Conservation (phyloP, 2,888 invertebrate species). For the Mesoligia furuncula region DNA sequence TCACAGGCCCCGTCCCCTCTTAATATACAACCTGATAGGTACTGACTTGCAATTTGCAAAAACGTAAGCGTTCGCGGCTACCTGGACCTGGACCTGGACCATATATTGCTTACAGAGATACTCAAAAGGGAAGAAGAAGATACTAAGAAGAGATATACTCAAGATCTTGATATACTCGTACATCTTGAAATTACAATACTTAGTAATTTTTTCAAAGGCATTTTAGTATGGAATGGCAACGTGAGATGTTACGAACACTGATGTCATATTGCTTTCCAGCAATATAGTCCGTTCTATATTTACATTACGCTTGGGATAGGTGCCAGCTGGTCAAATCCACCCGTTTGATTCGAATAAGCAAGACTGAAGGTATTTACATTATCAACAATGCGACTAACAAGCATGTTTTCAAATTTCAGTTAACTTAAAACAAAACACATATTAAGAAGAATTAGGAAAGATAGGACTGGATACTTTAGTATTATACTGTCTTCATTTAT, state of each 20-base stretch:
- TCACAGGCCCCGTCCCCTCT: too few species aligned
- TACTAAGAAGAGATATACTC: background rate
- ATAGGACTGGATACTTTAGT: background rate
- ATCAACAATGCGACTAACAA: slow-evolving; percentile 38
- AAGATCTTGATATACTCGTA: background rate
- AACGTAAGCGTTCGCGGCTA: background rate
- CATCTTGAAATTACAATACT: slow-evolving; percentile 53
- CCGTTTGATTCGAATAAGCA: slow-evolving; percentile 68
- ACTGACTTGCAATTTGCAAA: background rate
- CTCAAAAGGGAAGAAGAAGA: too few species aligned
- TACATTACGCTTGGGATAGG: slow-evolving; percentile 81
- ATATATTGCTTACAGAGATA: slow-evolving; percentile 19
- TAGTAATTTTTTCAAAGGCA: slow-evolving; percentile 45
- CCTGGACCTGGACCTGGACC: slow-evolving; percentile 36
- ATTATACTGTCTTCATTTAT: slow-evolving; percentile 22
- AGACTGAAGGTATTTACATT: slow-evolving; percentile 60
- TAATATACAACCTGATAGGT: too few species aligned
- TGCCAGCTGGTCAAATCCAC: slow-evolving; percentile 82
- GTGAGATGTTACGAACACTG: slow-evolving; percentile 74
- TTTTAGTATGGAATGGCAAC: slow-evolving; percentile 57
- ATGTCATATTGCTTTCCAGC: slow-evolving; percentile 81
- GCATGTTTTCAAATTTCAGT: slow-evolving; percentile 9
- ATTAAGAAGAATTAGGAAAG: slow-evolving; percentile 7
- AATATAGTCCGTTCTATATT: slow-evolving; percentile 84
- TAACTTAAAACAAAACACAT: background rate